phyloP scores from a whole-genome alignment of 23 tunicate species.

The Ascidia mentula region DNA sequence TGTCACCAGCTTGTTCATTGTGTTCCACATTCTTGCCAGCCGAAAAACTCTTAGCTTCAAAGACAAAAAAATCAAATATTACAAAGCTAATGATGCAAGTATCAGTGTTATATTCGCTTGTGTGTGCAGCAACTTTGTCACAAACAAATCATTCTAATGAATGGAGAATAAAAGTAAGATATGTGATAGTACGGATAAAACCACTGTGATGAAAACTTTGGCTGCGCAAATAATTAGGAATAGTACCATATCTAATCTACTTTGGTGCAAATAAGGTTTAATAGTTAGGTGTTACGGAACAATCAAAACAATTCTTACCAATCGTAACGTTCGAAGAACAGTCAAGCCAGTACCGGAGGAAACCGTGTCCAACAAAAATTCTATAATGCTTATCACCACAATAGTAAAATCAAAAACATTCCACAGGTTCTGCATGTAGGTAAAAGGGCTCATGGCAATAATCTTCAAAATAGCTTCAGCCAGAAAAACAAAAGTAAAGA shows the following conservation, averaged over 20 bases:
- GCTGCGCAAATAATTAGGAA: too few relatives aligned
- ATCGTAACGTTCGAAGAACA: slow-evolving; percentile 72
- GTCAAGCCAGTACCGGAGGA: slow-evolving; percentile 32
- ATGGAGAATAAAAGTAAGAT: too few relatives aligned
- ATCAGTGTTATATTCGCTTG: not conserved
- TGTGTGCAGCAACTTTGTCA: not conserved
- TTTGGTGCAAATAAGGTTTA: too few relatives aligned
- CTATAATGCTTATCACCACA: slow-evolving; percentile 72
- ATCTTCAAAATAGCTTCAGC: slow-evolving; percentile 75
- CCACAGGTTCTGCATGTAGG: slow-evolving; percentile 70
- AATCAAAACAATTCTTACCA: slow-evolving; percentile 38
- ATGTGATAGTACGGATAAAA: too few relatives aligned
- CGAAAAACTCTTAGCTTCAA: slow-evolving; percentile 88
- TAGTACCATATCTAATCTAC: too few relatives aligned
- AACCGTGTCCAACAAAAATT: not conserved
- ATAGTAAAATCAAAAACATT: slow-evolving; percentile 90
- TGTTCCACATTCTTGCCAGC: slow-evolving; percentile 91
- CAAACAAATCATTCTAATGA: too few relatives aligned
- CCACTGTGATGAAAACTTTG: too few relatives aligned
- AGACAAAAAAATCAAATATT: not conserved
- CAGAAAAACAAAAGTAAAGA: slow-evolving; percentile 78
- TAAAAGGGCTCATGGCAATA: slow-evolving; percentile 52
- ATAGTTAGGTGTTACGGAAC: not conserved
- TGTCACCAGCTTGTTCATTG: slow-evolving; percentile 86
- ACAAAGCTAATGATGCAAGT: not conserved